Evolutionary conservation across 2,113 vertebrate species (phyloP).

Genomic region (Myxocyprinus asiaticus): DNA sequence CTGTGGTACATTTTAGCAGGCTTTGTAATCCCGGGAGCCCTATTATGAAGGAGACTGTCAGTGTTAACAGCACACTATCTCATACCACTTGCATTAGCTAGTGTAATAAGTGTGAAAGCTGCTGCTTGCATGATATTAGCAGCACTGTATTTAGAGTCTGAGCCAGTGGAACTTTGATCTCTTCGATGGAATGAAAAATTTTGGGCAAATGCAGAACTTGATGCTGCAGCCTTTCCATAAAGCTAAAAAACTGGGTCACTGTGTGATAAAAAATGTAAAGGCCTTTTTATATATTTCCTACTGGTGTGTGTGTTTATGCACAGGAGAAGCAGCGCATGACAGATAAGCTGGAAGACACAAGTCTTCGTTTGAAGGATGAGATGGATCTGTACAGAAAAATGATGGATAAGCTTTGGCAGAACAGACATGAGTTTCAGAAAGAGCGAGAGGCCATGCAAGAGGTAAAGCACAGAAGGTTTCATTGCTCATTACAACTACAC

Average conservation of each 20-base stretch:
- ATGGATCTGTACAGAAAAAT: slow-evolving; percentile 94
- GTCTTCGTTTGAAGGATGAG: slow-evolving; percentile 92
- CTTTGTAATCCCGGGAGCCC: slow-evolving; percentile 16
- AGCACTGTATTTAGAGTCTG: slow-evolving; percentile 3
- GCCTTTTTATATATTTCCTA: too few species aligned
- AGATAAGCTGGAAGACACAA: slow-evolving; percentile 91
- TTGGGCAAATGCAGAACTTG: not conserved
- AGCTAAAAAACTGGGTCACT: slow-evolving; percentile 17
- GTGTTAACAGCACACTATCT: slow-evolving; percentile 13
- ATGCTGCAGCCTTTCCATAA: not conserved
- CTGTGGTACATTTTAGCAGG: slow-evolving; percentile 5
- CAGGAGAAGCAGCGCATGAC: slow-evolving; percentile 96
- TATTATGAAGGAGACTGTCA: slow-evolving; percentile 1
- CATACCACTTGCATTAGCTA: not conserved
- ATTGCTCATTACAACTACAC: not conserved
- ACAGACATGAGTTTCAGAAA: slow-evolving; percentile 92
- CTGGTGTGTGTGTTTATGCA: not conserved
- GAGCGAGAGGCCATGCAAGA: slow-evolving; percentile 95
- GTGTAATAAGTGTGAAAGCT: slow-evolving; percentile 28
- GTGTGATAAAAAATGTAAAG: not conserved
- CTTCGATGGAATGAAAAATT: slow-evolving; percentile 7
- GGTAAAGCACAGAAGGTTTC: slow-evolving; percentile 65
- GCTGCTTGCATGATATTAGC: slow-evolving; percentile 23
- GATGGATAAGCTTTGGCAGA: slow-evolving; percentile 94
- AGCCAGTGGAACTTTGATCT: slow-evolving; percentile 33